Evolutionary conservation across 2,888 invertebrate genomes (phyloP).

Genomic region (Sarcophaga variegata): DNA sequence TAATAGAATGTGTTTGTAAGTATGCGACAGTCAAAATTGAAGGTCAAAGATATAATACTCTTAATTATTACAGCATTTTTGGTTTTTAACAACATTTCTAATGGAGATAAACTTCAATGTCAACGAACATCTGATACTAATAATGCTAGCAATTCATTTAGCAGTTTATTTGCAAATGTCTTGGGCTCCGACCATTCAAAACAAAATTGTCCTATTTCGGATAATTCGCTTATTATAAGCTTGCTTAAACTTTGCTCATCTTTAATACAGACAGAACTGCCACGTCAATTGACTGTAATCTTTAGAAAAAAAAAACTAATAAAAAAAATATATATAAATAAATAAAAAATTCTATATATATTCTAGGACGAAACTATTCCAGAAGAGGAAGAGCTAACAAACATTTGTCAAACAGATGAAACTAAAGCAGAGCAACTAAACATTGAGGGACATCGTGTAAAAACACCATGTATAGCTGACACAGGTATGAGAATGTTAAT

Average conservation of each 20-base stretch:
- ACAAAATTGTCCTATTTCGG: slow-evolving; percentile 86
- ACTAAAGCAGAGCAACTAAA: slow-evolving; percentile 88
- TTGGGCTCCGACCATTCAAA: slow-evolving; percentile 85
- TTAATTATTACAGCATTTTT: slow-evolving; percentile 80
- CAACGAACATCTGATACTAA: slow-evolving; percentile 83
- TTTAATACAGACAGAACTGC: slow-evolving; percentile 85
- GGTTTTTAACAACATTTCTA: slow-evolving; percentile 83
- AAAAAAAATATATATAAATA: not conserved
- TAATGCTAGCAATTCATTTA: slow-evolving; percentile 85
- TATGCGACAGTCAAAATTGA: not conserved
- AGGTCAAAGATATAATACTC: not conserved
- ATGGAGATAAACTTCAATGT: slow-evolving; percentile 84
- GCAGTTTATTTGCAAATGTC: slow-evolving; percentile 89
- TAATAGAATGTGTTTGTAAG: slow-evolving; percentile 88
- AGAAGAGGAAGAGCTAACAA: slow-evolving; percentile 82
- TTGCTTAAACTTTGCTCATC: slow-evolving; percentile 87
- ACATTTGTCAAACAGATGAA: slow-evolving; percentile 90
- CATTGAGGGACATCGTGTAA: slow-evolving; percentile 82
- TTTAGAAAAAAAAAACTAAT: not conserved
- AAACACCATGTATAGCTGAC: slow-evolving; percentile 89
- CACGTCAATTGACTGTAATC: slow-evolving; percentile 82
- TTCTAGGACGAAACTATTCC: slow-evolving; percentile 80
- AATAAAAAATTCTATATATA: not conserved
- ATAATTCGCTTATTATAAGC: slow-evolving; percentile 88
- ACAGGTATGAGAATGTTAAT: slow-evolving; percentile 82